Percentiles rank a stretch among this genome's conserved stretches.
Conservation (phyloP, 2,797 vertebrate genomes). For the Bradypodion pumilum region DNA sequence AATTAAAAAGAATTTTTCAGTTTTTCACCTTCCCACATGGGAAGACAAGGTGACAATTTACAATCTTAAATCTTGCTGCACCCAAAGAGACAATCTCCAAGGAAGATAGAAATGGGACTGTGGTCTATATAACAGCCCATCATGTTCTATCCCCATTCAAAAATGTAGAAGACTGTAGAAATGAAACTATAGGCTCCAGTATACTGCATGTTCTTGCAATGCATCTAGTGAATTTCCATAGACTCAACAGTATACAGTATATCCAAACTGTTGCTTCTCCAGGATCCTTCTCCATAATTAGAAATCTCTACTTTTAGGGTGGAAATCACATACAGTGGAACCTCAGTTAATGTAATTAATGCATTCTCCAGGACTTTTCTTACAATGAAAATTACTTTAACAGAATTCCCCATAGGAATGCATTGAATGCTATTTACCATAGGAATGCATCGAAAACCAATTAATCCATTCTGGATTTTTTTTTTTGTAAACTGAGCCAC, state of each 20-base stretch:
- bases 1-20: too few species aligned
- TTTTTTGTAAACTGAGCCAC: too few species aligned
- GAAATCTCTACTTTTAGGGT: neutral
- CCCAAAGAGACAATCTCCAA: neutral
- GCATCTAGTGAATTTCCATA: neutral
- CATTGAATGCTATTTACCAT: too few species aligned
- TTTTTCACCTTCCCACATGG: too few species aligned
- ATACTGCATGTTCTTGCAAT: neutral
- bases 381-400: too few species aligned
- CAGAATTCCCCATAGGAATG: too few species aligned
- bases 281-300: neutral
- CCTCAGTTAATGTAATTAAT: too few species aligned
- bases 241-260: neutral
- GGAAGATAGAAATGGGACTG: neutral
- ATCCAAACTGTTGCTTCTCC: neutral
- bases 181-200: neutral
- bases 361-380: too few species aligned
- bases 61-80: neutral
- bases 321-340: too few species aligned
- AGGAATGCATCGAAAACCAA: too few species aligned
- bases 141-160: rapidly evolving
- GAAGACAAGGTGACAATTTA: too few species aligned
- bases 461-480: too few species aligned
- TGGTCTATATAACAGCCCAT: neutral
- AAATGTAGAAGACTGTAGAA: neutral